Evolutionary conservation across 2,797 vertebrate genomes (phyloP).

Genomic region (Eupleurogrammus muticus): DNA sequence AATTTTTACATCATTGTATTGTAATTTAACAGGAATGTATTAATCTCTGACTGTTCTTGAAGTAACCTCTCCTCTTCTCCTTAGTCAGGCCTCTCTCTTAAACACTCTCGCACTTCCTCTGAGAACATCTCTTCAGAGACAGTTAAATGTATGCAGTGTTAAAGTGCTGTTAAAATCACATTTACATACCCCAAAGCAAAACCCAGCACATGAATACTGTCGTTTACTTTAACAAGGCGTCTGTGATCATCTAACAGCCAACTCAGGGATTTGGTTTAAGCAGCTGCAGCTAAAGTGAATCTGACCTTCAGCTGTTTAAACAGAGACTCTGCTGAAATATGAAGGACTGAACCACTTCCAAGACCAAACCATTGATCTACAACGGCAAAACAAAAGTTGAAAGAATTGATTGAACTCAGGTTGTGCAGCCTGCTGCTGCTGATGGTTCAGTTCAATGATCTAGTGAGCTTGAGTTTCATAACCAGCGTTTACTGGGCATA

Average conservation of each 20-base stretch:
- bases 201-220: constrained; percentile 35
- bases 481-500: no score
- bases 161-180: constrained; percentile 66
- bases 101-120: constrained; percentile 18
- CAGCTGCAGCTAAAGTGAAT: background rate
- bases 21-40: constrained; percentile 18
- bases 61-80: background rate
- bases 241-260: constrained; percentile 26
- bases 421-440: no score
- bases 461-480: no score
- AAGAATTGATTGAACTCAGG: background rate
- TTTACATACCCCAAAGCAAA: constrained; percentile 61
- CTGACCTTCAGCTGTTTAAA: constrained; percentile 19
- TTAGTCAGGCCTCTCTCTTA: background rate
- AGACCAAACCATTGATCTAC: background rate
- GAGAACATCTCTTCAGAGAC: constrained; percentile 51
- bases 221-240: constrained; percentile 26
- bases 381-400: background rate
- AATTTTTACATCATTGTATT: no score
- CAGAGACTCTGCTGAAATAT: background rate
- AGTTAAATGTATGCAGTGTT: constrained; percentile 59
- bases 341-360: background rate
- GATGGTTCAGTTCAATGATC: no score
- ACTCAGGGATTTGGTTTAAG: constrained; percentile 7
- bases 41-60: constrained; percentile 20